Evolutionary conservation across 1,140 invertebrate genomes (phyloP).

Genomic region (Drosophila simulans): DNA sequence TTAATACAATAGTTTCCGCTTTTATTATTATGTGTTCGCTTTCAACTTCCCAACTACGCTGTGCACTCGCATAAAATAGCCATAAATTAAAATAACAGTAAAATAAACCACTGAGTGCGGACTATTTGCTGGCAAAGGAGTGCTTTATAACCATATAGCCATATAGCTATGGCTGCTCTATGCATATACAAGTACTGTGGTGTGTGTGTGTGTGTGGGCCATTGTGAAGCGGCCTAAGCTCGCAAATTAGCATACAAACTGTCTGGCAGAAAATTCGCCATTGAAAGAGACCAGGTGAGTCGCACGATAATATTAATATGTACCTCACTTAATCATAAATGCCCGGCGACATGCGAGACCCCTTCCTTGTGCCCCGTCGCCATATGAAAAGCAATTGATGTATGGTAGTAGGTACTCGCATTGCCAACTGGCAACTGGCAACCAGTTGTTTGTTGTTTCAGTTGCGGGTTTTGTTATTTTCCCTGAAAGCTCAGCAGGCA

Average conservation of each 20-base stretch:
- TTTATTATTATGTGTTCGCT: constrained; percentile 79
- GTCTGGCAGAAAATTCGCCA: constrained; percentile 68
- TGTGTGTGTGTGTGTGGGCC: constrained; percentile 18
- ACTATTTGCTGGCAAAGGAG: constrained; percentile 25
- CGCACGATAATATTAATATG: constrained; percentile 75
- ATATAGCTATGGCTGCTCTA: neutral
- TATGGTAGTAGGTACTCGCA: constrained; percentile 15
- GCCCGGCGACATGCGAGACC: constrained; percentile 69
- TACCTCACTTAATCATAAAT: constrained; percentile 80
- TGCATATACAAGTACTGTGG: no score
- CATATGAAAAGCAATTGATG: constrained; percentile 20
- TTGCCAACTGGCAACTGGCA: constrained; percentile 15
- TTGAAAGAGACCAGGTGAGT: constrained; percentile 67
- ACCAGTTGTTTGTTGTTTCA: constrained; percentile 36
- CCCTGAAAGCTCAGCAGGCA: constrained; percentile 57
- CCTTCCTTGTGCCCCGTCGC: neutral
- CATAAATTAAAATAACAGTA: constrained; percentile 83
- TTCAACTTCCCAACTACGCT: constrained; percentile 55
- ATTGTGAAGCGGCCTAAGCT: constrained; percentile 54
- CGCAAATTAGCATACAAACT: constrained; percentile 81
- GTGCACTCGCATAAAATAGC: constrained; percentile 77
- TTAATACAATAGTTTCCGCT: constrained; percentile 83
- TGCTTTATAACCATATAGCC: neutral
- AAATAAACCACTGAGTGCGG: constrained; percentile 62
- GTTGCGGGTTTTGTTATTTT: constrained; percentile 20